Percentiles rank a stretch among this genome's conserved stretches.
Evolutionary conservation across 2,113 vertebrate species (phyloP).

Genomic region (Aleadryas rufinucha): DNA sequence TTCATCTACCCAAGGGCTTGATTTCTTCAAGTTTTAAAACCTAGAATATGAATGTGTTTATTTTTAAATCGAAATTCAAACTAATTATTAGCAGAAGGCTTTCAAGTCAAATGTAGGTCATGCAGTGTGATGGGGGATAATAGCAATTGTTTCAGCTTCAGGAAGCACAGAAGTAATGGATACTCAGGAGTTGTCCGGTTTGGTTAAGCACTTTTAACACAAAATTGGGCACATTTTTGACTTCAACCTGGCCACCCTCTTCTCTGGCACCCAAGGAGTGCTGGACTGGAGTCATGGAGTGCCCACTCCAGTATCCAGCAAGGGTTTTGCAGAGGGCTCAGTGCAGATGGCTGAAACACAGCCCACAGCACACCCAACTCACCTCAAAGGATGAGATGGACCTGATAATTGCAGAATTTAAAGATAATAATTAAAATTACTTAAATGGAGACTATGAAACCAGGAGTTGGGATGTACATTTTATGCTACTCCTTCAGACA

Average conservation of each 20-base stretch:
- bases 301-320: background rate
- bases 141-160: conserved; percentile 68
- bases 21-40: background rate
- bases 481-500: background rate
- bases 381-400: background rate
- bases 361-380: background rate
- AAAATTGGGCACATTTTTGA: background rate
- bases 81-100: conserved; percentile 74
- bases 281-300: background rate
- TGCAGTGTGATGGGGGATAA: conserved; percentile 60
- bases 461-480: background rate
- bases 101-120: conserved; percentile 79
- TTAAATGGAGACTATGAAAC: background rate
- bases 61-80: conserved; percentile 73
- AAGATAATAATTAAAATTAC: background rate
- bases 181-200: conserved; percentile 18
- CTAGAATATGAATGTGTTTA: conserved; percentile 64
- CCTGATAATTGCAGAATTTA: accelerated
- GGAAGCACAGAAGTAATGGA: conserved; percentile 46
- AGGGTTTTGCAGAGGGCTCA: background rate
- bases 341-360: background rate
- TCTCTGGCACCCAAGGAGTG: background rate
- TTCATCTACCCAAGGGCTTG: background rate
- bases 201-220: background rate
- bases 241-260: background rate